These are phyloP conservation scores for Fissipunctia ypsillon DNA, from an alignment of 2,888 invertebrate species.

Conservation along the genomic window DNA sequence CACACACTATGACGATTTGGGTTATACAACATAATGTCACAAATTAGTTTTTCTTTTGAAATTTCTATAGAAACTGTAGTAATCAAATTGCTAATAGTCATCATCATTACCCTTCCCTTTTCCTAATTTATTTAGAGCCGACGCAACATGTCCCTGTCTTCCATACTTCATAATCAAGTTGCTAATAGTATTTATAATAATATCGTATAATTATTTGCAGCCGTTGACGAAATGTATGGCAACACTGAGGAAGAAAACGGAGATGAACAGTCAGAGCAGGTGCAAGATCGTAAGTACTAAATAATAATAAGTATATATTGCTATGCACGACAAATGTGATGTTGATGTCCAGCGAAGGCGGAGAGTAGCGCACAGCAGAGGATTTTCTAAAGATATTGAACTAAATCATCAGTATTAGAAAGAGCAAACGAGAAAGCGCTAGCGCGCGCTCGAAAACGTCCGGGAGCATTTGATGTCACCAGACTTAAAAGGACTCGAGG, in stretches of 20 bases:
- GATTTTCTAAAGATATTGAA: background rate
- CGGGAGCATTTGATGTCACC: too few species aligned
- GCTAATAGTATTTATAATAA: background rate
- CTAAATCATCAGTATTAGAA: background rate
- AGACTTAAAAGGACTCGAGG: too few species aligned
- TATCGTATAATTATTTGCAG: slow-evolving; percentile 53
- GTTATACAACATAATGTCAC: background rate
- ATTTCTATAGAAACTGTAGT: background rate
- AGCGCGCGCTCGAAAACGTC: too few species aligned
- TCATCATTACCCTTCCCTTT: too few species aligned
- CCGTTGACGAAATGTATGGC: slow-evolving; percentile 68
- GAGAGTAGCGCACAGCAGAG: background rate
- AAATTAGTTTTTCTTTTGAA: background rate
- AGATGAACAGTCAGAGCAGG: slow-evolving; percentile 5
- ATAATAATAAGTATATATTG: background rate
- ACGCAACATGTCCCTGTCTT: too few species aligned
- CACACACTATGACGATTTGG: background rate
- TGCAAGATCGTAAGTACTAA: slow-evolving; percentile 38
- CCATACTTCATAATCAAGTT: too few species aligned
- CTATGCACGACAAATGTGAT: background rate
- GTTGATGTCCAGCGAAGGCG: background rate
- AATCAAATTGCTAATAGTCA: background rate
- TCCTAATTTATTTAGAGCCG: too few species aligned
- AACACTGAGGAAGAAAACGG: slow-evolving; percentile 56
- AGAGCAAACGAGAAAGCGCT: too few species aligned